Conservation (phyloP, 1,140 invertebrate genomes). For the Macrocentrus cingulum region DNA sequence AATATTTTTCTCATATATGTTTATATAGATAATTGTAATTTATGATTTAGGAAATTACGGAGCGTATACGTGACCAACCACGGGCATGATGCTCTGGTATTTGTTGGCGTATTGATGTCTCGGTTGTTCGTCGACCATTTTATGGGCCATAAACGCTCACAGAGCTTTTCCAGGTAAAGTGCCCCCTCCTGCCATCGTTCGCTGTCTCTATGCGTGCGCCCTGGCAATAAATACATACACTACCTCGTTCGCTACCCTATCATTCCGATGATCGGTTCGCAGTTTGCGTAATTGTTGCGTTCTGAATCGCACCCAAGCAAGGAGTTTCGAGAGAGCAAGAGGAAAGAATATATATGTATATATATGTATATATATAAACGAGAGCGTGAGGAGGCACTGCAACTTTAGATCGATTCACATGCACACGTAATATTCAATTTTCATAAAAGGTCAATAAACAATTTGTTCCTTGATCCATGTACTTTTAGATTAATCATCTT, state of each 20-base stretch:
- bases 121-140: constrained; percentile 31
- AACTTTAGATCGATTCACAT: too few relatives aligned
- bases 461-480: too few relatives aligned
- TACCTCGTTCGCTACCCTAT: constrained; percentile 32
- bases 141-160: constrained; percentile 33
- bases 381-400: too few relatives aligned
- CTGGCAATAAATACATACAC: constrained; percentile 29
- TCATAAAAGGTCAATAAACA: too few relatives aligned
- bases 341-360: not conserved
- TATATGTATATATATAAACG: not conserved
- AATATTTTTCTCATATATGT: too few relatives aligned
- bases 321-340: not conserved
- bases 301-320: constrained; percentile 7
- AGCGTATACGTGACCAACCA: constrained; percentile 24
- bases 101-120: constrained; percentile 24
- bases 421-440: too few relatives aligned
- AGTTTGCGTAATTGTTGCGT: constrained; percentile 25
- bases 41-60: constrained; percentile 34
- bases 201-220: constrained; percentile 3
- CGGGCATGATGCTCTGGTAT: constrained; percentile 25
- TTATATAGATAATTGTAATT: too few relatives aligned
- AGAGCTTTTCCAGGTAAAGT: constrained; percentile 28
- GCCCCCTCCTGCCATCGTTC: constrained; percentile 9
- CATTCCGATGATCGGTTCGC: constrained; percentile 31
- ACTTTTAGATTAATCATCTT: too few relatives aligned